Evolutionary conservation across 2,797 vertebrate genomes (phyloP).

Genomic region (Parambassis ranga): DNA sequence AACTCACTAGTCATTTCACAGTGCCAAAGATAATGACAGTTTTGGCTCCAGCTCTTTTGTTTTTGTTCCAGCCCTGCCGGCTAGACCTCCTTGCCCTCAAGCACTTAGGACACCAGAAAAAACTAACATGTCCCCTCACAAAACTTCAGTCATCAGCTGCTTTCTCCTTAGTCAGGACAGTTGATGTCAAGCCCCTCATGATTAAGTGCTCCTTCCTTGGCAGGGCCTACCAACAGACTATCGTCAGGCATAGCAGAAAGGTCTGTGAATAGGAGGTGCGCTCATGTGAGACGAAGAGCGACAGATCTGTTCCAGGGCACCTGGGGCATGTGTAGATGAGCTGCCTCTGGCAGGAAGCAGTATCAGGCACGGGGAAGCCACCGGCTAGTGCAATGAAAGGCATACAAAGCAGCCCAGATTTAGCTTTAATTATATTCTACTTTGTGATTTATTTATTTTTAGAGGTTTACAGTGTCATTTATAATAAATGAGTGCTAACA

Average conservation of each 20-base stretch:
- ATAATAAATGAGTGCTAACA: background rate
- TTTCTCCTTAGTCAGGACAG: slow-evolving; percentile 19
- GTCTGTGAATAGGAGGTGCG: slow-evolving; percentile 12
- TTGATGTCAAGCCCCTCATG: slow-evolving; percentile 33
- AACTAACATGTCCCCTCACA: no score
- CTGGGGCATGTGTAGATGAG: slow-evolving; percentile 29
- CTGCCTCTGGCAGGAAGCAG: slow-evolving; percentile 13
- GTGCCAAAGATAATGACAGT: slow-evolving; percentile 14
- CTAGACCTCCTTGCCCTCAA: background rate
- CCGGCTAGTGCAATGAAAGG: slow-evolving; percentile 6
- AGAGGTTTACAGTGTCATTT: background rate
- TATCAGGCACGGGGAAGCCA: background rate
- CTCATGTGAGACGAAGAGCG: slow-evolving; percentile 9
- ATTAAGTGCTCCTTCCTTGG: slow-evolving; percentile 39
- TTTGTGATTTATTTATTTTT: background rate
- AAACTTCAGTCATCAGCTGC: slow-evolving; percentile 5
- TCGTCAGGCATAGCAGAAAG: slow-evolving; percentile 21
- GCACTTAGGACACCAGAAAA: no score
- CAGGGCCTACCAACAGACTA: slow-evolving; percentile 22
- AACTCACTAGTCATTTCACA: slow-evolving; percentile 19
- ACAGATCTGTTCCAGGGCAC: slow-evolving; percentile 42
- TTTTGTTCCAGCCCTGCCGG: background rate
- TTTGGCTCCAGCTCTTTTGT: slow-evolving; percentile 10
- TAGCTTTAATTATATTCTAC: background rate
- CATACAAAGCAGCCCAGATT: slow-evolving; percentile 10